A percentile compares a stretch with the other conserved stretches of the same genome.
Evolutionary conservation across 2,888 invertebrate genomes (phyloP).

Genomic region (Aphrophora alni): DNA sequence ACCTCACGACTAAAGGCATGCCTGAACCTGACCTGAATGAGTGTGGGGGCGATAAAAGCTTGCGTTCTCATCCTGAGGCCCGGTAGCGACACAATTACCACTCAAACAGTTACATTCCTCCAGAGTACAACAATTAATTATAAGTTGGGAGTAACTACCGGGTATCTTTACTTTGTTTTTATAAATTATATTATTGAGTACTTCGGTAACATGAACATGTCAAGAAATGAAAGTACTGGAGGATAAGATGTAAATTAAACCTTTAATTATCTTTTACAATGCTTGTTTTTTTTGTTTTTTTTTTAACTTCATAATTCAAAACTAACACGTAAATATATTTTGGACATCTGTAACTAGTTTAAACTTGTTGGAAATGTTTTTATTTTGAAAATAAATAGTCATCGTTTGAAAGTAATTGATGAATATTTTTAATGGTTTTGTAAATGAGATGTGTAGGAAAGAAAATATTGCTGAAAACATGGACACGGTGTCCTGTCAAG

Average conservation of each 20-base stretch:
- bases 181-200: too few species aligned
- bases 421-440: slow-evolving; percentile 4
- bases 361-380: not conserved
- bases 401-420: not conserved
- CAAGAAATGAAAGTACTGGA: too few species aligned
- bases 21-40: not conserved
- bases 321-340: not conserved
- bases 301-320: not conserved
- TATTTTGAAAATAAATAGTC: not conserved
- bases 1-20: not conserved
- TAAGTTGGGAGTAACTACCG: too few species aligned
- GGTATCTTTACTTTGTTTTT: too few species aligned
- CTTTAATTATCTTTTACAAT: too few species aligned
- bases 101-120: too few species aligned
- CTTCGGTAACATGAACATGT: too few species aligned
- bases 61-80: too few species aligned
- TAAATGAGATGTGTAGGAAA: slow-evolving; percentile 6
- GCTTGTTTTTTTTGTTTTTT: not conserved
- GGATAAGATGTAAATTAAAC: too few species aligned
- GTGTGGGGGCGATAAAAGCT: not conserved
- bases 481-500: not conserved
- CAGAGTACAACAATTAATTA: too few species aligned
- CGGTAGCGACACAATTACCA: too few species aligned
- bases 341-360: not conserved
- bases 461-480: not conserved